Evolutionary conservation across 2,797 vertebrate genomes (phyloP).

Genomic region (Malacoraja senta): DNA sequence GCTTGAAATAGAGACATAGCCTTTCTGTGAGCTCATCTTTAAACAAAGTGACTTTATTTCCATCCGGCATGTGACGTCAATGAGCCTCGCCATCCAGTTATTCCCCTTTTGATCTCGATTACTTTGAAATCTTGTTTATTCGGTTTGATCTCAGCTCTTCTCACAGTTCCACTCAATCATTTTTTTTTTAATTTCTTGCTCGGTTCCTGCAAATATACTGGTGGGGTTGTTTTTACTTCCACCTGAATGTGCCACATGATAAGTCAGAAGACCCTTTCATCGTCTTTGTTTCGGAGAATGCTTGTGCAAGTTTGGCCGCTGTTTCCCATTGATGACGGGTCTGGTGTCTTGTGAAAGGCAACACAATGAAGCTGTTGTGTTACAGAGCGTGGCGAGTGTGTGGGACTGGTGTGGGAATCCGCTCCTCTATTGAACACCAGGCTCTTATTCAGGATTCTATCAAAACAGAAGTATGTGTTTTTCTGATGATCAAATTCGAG

Average conservation of each 20-base stretch:
- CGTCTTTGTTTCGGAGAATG: background rate
- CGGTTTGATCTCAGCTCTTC: background rate
- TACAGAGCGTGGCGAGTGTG: background rate
- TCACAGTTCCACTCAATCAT: background rate
- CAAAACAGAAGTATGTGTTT: background rate
- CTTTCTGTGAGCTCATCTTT: background rate
- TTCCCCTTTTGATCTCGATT: background rate
- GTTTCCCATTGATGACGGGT: background rate
- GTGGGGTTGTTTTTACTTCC: background rate
- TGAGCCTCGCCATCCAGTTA: background rate
- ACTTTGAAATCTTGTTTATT: background rate
- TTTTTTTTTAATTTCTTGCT: background rate
- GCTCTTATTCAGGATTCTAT: background rate
- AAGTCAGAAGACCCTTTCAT: background rate
- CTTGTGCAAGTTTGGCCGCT: background rate
- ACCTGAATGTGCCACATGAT: background rate
- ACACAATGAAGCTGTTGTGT: conserved; percentile 3
- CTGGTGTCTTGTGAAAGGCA: background rate
- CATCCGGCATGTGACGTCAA: background rate
- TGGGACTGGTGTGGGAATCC: background rate
- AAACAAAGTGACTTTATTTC: background rate
- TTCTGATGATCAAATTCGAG: too few relatives aligned
- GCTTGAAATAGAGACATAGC: too few relatives aligned
- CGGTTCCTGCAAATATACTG: background rate
- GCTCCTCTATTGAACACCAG: background rate